These are phyloP conservation scores for Anthoscopus minutus DNA, from an alignment of 2,113 vertebrate species.

Conservation along the genomic window DNA sequence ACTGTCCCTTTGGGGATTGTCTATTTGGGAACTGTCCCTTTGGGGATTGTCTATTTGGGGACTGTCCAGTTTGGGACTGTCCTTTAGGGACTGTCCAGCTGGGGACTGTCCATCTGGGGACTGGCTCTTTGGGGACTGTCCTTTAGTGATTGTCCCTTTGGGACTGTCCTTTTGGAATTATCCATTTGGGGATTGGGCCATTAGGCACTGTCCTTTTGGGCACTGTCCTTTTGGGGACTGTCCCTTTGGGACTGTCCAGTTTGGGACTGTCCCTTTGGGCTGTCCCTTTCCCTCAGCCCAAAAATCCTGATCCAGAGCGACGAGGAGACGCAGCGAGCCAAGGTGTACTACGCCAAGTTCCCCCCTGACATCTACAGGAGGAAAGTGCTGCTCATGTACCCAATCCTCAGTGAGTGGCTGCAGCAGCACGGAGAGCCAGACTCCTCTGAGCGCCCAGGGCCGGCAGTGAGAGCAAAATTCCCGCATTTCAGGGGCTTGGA, in stretches of 20 bases:
- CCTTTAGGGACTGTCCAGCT: too few species aligned
- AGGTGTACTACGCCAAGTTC: constrained; percentile 98
- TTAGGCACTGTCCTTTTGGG: too few species aligned
- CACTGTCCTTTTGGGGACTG: not conserved
- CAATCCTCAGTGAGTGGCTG: constrained; percentile 89
- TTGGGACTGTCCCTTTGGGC: not conserved
- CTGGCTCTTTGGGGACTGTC: too few species aligned
- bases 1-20: not conserved
- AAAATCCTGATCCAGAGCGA: constrained; percentile 99
- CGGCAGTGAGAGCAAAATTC: not conserved
- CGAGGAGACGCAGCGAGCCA: constrained; percentile 94
- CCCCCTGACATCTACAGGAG: constrained; percentile 93
- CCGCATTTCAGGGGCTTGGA: not conserved
- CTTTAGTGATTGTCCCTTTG: too few species aligned
- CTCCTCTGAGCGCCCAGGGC: accelerated
- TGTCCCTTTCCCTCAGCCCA: too few species aligned
- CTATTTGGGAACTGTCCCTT: too few species aligned
- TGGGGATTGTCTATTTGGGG: not conserved
- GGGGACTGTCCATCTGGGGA: not conserved
- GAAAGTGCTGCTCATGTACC: constrained; percentile 98
- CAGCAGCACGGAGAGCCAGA: accelerated
- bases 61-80: not conserved
- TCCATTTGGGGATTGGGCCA: not conserved
- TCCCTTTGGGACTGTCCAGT: not conserved
- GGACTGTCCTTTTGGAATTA: too few species aligned